These are phyloP conservation scores for Tholera decimalis DNA, from an alignment of 2,888 invertebrate genomes.

Conservation along the genomic window DNA sequence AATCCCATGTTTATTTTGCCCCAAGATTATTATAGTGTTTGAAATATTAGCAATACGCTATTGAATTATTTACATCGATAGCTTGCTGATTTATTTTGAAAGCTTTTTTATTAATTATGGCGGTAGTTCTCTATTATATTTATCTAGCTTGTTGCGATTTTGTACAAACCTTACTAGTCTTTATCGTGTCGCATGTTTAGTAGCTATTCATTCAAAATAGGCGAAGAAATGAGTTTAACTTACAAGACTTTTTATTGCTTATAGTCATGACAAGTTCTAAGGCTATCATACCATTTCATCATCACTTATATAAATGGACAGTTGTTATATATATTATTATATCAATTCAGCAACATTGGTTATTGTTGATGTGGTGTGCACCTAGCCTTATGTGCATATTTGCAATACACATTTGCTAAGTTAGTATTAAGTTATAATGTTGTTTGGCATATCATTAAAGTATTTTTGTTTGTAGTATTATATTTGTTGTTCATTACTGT, in stretches of 20 bases:
- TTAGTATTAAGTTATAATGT: slow-evolving; percentile 65
- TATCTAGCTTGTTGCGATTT: slow-evolving; percentile 55
- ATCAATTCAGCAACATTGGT: slow-evolving; percentile 4
- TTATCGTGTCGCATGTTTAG: slow-evolving; percentile 58
- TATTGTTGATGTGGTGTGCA: slow-evolving; percentile 8
- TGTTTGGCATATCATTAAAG: slow-evolving; percentile 75
- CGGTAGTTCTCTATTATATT: slow-evolving; percentile 41
- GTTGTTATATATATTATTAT: not conserved
- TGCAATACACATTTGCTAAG: slow-evolving; percentile 49
- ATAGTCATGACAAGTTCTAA: slow-evolving; percentile 54
- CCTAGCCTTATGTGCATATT: slow-evolving; percentile 22
- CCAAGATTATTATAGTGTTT: slow-evolving; percentile 25
- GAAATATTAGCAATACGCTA: slow-evolving; percentile 42
- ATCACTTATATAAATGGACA: slow-evolving; percentile 4
- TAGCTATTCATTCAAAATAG: slow-evolving; percentile 24
- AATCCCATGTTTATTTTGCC: slow-evolving; percentile 24
- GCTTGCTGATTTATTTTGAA: slow-evolving; percentile 35
- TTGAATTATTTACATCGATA: slow-evolving; percentile 37
- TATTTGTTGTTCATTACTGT: slow-evolving; percentile 63
- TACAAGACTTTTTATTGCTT: slow-evolving; percentile 44
- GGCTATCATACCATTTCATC: slow-evolving; percentile 15
- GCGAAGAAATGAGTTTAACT: slow-evolving; percentile 34
- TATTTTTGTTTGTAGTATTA: slow-evolving; percentile 71
- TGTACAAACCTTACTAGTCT: slow-evolving; percentile 70
- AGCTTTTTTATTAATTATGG: slow-evolving; percentile 22